These are phyloP conservation scores for Lobophora halterata DNA, from an alignment of 2,888 invertebrate genomes.

Conservation along the genomic window DNA sequence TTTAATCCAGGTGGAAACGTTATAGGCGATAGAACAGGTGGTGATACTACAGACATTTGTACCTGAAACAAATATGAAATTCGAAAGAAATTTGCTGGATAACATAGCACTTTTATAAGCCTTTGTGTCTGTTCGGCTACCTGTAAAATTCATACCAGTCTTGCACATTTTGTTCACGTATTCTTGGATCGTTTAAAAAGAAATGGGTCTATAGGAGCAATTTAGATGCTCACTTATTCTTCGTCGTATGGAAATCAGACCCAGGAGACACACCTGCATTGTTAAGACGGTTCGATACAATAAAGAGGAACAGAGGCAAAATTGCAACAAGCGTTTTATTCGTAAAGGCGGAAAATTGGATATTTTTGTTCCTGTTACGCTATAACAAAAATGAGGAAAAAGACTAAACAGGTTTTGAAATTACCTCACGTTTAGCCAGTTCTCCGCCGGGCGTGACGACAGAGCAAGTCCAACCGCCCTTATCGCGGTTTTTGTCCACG, in stretches of 20 bases:
- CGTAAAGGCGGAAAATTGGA: conserved; percentile 16
- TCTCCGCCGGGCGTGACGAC: conserved; percentile 88
- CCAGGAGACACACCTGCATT: conserved; percentile 26
- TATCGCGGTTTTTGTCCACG: conserved; percentile 84
- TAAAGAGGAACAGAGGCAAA: conserved; percentile 15
- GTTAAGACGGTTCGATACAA: conserved; percentile 23
- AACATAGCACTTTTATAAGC: conserved; percentile 8
- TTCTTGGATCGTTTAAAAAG: conserved; percentile 12
- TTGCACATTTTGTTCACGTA: conserved; percentile 16
- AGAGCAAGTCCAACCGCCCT: conserved; percentile 89
- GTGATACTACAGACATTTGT: conserved; percentile 76
- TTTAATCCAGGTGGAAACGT: conserved; percentile 90
- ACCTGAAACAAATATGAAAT: conserved; percentile 45
- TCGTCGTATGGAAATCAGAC: conserved; percentile 14
- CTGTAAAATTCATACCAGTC: conserved; percentile 20
- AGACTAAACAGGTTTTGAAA: conserved; percentile 11
- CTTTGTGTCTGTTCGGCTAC: conserved; percentile 14
- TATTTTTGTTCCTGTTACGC: conserved; percentile 4
- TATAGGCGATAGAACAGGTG: conserved; percentile 93
- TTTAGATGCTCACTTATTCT: conserved; percentile 24
- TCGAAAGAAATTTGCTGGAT: conserved; percentile 7
- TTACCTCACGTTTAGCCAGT: conserved; percentile 86
- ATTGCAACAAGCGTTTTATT: conserved; percentile 20
- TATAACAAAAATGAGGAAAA: conserved; percentile 7
- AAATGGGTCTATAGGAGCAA: conserved; percentile 15